Conservation (phyloP, 2,113 vertebrate genomes). For the Eolophus roseicapilla region DNA sequence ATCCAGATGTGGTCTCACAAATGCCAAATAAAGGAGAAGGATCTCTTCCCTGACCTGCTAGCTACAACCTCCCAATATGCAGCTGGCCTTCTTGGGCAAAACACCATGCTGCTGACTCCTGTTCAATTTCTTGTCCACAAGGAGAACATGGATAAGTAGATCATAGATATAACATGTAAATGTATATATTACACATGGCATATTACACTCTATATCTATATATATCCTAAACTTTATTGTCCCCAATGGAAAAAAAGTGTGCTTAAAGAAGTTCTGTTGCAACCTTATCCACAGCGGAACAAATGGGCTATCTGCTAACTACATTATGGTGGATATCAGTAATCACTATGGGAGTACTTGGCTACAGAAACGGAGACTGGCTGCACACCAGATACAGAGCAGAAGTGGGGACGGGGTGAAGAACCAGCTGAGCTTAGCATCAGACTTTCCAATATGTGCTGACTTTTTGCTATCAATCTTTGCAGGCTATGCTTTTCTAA, state of each 20-base stretch:
- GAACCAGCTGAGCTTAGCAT: constrained; percentile 37
- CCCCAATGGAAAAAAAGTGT: neutral
- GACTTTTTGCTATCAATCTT: constrained; percentile 28
- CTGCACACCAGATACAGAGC: constrained; percentile 18
- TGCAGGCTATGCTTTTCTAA: constrained; percentile 15
- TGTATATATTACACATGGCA: neutral
- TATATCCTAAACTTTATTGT: constrained; percentile 1
- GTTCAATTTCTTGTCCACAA: neutral
- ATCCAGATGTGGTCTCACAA: neutral
- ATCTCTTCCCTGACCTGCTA: neutral
- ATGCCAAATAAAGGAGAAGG: neutral
- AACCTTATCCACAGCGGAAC: neutral
- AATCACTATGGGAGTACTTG: neutral
- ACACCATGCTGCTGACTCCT: neutral
- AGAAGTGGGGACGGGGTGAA: neutral
- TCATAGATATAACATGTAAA: neutral
- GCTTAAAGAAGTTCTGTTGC: neutral
- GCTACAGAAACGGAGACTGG: constrained; percentile 43
- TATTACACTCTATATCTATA: neutral
- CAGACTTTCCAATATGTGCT: constrained; percentile 40
- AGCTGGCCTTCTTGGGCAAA: neutral
- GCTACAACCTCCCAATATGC: neutral
- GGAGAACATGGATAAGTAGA: neutral
- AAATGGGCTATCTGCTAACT: constrained; percentile 56
- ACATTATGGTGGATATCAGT: constrained; percentile 41